Percentiles rank a stretch among this genome's conserved stretches.
phyloP scores from a whole-genome alignment of 2,888 invertebrate species.

The Drosophila mettleri region DNA sequence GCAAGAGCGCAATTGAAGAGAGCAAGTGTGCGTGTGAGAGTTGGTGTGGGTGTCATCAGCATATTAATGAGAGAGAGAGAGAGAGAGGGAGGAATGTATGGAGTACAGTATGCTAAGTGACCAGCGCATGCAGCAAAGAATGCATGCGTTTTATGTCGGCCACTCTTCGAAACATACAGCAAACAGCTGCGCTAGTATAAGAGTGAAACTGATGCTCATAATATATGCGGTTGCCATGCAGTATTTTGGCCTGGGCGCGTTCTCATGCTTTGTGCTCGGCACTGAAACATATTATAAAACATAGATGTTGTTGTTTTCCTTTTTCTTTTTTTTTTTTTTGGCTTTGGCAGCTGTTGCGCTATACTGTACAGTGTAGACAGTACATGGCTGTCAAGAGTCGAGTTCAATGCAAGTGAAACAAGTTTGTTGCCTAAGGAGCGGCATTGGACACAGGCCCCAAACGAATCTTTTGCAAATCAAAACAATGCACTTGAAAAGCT shows the following conservation, averaged over 20 bases:
- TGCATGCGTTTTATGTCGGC: conserved; percentile 16
- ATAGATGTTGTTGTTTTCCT: conserved; percentile 15
- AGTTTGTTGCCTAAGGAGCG: conserved; percentile 54
- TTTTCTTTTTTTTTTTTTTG: conserved; percentile 3
- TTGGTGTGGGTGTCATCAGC: conserved; percentile 24
- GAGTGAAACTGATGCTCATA: conserved; percentile 31
- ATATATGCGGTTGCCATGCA: conserved; percentile 50
- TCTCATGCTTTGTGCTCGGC: conserved; percentile 18
- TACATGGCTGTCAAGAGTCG: conserved; percentile 11
- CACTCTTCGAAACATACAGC: conserved; percentile 31
- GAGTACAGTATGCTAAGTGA: conserved; percentile 39
- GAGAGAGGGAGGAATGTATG: conserved; percentile 2
- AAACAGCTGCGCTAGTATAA: conserved; percentile 45
- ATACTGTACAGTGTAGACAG: conserved; percentile 22
- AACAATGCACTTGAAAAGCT: conserved; percentile 64
- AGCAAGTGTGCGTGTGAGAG: conserved; percentile 14
- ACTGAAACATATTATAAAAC: conserved; percentile 40
- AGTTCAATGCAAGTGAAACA: conserved; percentile 67
- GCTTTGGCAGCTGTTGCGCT: conserved; percentile 31
- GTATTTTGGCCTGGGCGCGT: conserved; percentile 32
- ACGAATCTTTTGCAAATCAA: conserved; percentile 38
- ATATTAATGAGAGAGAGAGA: background rate
- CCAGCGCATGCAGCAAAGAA: conserved; percentile 22
- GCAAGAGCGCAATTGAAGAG: conserved; percentile 13
- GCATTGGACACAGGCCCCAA: conserved; percentile 24